These are phyloP conservation scores for Bubalus kerabau DNA, from an alignment of 2,113 vertebrate genomes.

Conservation along the genomic window DNA sequence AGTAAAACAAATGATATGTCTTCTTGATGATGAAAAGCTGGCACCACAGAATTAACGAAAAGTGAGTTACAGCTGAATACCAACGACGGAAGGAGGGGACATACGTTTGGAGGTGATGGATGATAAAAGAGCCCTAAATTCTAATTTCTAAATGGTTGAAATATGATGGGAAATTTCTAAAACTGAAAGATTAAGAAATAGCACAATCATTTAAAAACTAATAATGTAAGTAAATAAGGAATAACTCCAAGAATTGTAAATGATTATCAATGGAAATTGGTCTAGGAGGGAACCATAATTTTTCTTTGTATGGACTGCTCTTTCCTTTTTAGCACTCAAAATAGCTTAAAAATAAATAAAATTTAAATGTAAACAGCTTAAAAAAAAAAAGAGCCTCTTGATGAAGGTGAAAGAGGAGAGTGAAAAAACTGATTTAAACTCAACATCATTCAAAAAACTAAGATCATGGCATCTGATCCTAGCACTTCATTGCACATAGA, in stretches of 20 bases:
- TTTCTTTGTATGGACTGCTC: not conserved
- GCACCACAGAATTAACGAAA: not conserved
- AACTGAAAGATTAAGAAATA: not conserved
- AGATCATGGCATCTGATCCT: not conserved
- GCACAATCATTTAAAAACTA: not conserved
- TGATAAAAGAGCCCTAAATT: not conserved
- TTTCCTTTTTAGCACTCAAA: not conserved
- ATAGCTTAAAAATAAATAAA: not conserved
- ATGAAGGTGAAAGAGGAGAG: not conserved
- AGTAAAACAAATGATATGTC: not conserved
- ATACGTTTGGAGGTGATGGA: not conserved
- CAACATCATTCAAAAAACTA: not conserved
- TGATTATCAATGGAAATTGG: not conserved
- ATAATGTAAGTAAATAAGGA: not conserved
- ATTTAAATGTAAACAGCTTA: not conserved
- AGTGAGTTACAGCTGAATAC: not conserved
- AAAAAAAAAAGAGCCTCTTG: not conserved
- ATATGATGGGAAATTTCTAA: not conserved
- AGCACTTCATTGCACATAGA: not conserved
- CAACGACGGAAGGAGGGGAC: not conserved
- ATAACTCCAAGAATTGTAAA: not conserved
- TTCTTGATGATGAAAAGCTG: not conserved
- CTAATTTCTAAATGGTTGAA: not conserved
- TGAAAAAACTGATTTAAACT: not conserved
- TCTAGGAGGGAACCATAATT: not conserved